A percentile compares a stretch with the other conserved stretches of the same genome.
These are phyloP conservation scores for Carcina quercana DNA, from an alignment of 2,888 invertebrate species.

Conservation along the genomic window DNA sequence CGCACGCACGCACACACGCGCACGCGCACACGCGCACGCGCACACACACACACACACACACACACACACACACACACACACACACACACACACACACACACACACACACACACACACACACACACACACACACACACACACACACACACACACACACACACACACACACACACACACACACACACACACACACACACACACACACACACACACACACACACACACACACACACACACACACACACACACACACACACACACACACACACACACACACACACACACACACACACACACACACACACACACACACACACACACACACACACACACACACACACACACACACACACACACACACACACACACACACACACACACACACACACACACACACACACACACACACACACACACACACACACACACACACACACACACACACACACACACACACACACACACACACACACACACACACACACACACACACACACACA, in stretches of 20 bases:
- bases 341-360: too few species aligned
- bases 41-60: slow-evolving; percentile 5
- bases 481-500: too few species aligned
- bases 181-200: not conserved
- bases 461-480: too few species aligned
- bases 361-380: too few species aligned
- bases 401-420: too few species aligned
- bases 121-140: slow-evolving; percentile 1
- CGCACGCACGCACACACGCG: slow-evolving; percentile 8
- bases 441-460: too few species aligned
- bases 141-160: not conserved
- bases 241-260: not conserved
- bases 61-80: slow-evolving; percentile 3
- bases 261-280: too few species aligned
- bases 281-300: too few species aligned
- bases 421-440: too few species aligned
- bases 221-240: not conserved
- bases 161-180: not conserved
- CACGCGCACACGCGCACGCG: not conserved
- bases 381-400: too few species aligned
- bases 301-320: too few species aligned
- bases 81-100: slow-evolving; percentile 1
- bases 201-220: not conserved
- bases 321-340: too few species aligned
- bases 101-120: slow-evolving; percentile 1